Conservation (phyloP, 1,140 invertebrate genomes). For the Scaptomyza hsui region DNA sequence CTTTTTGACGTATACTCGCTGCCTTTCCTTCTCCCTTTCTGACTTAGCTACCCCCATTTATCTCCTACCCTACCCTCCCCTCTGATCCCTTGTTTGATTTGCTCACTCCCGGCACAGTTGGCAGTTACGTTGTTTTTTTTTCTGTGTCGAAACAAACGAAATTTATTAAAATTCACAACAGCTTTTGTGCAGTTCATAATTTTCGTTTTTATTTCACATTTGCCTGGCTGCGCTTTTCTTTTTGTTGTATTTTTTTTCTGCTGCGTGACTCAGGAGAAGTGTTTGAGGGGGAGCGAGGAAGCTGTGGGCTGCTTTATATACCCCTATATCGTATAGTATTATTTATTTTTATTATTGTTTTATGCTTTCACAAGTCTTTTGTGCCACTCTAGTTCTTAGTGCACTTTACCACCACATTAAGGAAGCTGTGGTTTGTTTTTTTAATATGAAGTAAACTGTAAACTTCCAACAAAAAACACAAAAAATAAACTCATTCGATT, state of each 20-base stretch:
- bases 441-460: no score
- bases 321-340: slow-evolving; percentile 8
- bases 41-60: slow-evolving; percentile 32
- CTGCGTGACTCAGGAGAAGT: slow-evolving; percentile 38
- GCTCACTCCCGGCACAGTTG: slow-evolving; percentile 64
- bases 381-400: background rate
- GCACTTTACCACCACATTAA: background rate
- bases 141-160: slow-evolving; percentile 47
- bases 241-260: slow-evolving; percentile 37
- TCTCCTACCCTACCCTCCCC: background rate
- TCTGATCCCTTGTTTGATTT: slow-evolving; percentile 66
- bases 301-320: slow-evolving; percentile 1
- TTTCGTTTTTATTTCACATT: slow-evolving; percentile 80
- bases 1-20: slow-evolving; percentile 77
- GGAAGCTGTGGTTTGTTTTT: background rate
- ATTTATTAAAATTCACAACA: slow-evolving; percentile 84
- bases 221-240: slow-evolving; percentile 53
- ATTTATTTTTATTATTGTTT: slow-evolving; percentile 12
- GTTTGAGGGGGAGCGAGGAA: slow-evolving; percentile 6
- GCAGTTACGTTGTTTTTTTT: slow-evolving; percentile 61
- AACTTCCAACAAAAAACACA: no score
- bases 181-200: slow-evolving; percentile 83
- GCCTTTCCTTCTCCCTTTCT: slow-evolving; percentile 40
- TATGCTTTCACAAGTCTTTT: background rate
- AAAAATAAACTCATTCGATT: background rate